Base-by-base conservation (phyloP, 2,888 invertebrate genomes). In the Eilema griseolum region DNA sequence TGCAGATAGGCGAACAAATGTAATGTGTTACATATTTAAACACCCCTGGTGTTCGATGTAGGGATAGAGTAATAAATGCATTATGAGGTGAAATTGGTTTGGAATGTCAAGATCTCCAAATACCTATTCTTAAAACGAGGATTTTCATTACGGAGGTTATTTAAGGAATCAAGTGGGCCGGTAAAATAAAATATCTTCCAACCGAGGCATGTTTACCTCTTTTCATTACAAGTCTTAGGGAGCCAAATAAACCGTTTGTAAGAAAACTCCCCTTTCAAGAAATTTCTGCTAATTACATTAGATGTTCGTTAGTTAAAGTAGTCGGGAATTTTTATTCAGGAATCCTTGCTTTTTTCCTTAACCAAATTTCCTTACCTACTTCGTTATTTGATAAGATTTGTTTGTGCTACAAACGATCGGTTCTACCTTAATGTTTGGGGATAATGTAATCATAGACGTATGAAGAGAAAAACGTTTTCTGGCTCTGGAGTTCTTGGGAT, bases 111-210 rank as follows among this genome's bases (percentile, higher is more conserved):
- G 69, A 65, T 65, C 71, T 77, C 66, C 67, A 75, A 78, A 79
- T 69, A n/a, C n/a, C n/a, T n/a, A 74, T 71, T 81, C 72, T 76
- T 74, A 67, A 76, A 83, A 83, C 71, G 77, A 56, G 76, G 70
- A 80, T 83, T 84, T 87, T 85, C 82, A 86, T 85, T 84, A 80
- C 68, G 61, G 33, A 72, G 74, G 75, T 75, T 82, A 82, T 81
- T 82, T 83, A 76, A 79, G 71, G 77, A 78, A 74, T 76, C 74
- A 77, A 70, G 66, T 70, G 68, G 67, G n/a, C 70, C 73, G 71
- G 63, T 74, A 68, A 75, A 75, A 73, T 71, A 65, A 66, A 75
- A 74, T 66, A 74, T 64, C 81, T 74, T 75, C 67, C 61, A 74
- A 67, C 56, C 52, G 46, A 63, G 26, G 52, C 31, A 57, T 74